Conservation (phyloP, 2,888 invertebrate genomes). For the Spisula subtruncata region DNA sequence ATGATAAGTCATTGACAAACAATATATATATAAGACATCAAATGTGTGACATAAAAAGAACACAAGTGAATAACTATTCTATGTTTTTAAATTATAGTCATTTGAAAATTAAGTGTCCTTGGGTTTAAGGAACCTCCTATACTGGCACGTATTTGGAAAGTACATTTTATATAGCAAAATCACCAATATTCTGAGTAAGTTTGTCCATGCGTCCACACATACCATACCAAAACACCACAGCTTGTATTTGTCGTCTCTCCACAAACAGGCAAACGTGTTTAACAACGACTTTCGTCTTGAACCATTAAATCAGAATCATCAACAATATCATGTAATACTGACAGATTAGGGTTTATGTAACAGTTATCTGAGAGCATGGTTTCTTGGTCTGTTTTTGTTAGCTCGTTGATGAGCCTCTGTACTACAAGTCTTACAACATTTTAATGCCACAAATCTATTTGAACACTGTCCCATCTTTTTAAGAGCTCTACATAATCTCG, state of each 20-base stretch:
- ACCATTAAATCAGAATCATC: not conserved
- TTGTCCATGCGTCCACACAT: not conserved
- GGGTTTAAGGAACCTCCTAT: not conserved
- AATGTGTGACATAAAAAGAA: no score
- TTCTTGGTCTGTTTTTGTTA: constrained; percentile 66
- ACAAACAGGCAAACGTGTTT: no score
- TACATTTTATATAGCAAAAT: not conserved
- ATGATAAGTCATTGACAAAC: no score
- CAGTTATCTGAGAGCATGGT: constrained; percentile 58
- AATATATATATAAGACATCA: no score
- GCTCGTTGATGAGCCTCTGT: constrained; percentile 28
- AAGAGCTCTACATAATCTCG: constrained; percentile 82
- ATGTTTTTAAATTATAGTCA: not conserved
- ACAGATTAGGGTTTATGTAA: not conserved
- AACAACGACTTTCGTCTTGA: no score
- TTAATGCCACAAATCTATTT: constrained; percentile 82
- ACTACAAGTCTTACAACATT: constrained; percentile 85
- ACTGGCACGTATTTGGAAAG: constrained; percentile 7
- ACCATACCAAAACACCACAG: not conserved
- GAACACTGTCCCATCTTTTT: constrained; percentile 82
- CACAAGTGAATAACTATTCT: no score
- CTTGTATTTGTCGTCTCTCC: no score
- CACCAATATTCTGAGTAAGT: not conserved
- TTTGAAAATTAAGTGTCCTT: not conserved
- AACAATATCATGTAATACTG: constrained; percentile 39